phyloP scores from a whole-genome alignment of 1,140 invertebrate species.

The Catajapyx aquilonaris region DNA sequence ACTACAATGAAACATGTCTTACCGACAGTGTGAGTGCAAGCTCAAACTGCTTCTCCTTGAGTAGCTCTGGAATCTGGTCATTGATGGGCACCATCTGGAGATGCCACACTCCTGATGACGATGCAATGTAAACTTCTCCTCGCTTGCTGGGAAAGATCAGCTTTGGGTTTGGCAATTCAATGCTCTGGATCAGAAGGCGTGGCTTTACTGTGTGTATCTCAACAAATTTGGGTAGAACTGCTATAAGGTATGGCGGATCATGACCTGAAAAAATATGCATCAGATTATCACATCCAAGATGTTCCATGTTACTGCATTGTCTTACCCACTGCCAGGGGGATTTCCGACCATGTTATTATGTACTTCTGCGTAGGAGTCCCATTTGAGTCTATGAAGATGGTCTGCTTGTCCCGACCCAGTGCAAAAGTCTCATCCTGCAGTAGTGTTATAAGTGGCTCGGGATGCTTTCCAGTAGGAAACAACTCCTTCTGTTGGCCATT shows the following conservation, averaged over 20 bases:
- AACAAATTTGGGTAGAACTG: conserved; percentile 53
- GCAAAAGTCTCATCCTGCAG: conserved; percentile 50
- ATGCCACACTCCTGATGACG: conserved; percentile 67
- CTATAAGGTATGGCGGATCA: conserved; percentile 77
- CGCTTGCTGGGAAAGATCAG: conserved; percentile 39
- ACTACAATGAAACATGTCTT: no score
- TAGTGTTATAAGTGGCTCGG: conserved; percentile 61
- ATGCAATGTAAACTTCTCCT: conserved; percentile 68
- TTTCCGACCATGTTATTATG: conserved; percentile 62
- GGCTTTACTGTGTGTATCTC: conserved; percentile 61
- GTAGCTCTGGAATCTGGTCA: conserved; percentile 56
- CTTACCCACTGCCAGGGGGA: conserved; percentile 45
- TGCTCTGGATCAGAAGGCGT: conserved; percentile 46
- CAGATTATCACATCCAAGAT: not conserved
- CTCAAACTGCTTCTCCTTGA: conserved; percentile 80
- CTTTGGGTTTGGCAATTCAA: conserved; percentile 43
- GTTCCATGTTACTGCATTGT: not conserved
- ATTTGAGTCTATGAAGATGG: conserved; percentile 52
- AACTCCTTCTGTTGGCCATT: conserved; percentile 47
- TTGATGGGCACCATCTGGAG: conserved; percentile 52
- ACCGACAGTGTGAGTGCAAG: conserved; percentile 82
- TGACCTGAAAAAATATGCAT: conserved; percentile 36
- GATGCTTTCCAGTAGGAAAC: conserved; percentile 60
- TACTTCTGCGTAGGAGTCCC: conserved; percentile 43
- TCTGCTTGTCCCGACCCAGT: conserved; percentile 60